These are phyloP conservation scores for Apeltes quadracus DNA, from an alignment of 2,113 vertebrate genomes.

Conservation along the genomic window DNA sequence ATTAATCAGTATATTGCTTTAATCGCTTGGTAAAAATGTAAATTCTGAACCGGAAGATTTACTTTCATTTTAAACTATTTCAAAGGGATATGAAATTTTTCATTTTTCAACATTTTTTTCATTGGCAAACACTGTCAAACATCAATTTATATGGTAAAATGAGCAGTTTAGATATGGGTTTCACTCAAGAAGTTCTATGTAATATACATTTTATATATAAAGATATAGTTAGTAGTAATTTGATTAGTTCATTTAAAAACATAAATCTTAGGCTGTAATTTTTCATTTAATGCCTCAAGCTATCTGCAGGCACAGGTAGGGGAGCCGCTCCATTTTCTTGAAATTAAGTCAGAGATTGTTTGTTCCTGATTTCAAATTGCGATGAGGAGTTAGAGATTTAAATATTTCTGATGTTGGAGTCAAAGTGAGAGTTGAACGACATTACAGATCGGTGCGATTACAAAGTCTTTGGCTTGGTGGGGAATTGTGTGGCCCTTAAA, in stretches of 20 bases:
- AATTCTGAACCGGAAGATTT: not conserved
- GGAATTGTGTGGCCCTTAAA: constrained; percentile 32
- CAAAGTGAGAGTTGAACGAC: constrained; percentile 36
- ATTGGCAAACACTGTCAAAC: not conserved
- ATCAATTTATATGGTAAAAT: constrained; percentile 1
- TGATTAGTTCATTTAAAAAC: constrained; percentile 31
- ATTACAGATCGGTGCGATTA: constrained; percentile 21
- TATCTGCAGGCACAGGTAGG: constrained; percentile 35
- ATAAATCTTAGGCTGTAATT: constrained; percentile 22
- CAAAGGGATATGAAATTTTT: not conserved
- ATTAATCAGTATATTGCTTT: constrained; percentile 20
- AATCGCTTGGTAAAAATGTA: constrained; percentile 4
- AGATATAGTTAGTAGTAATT: constrained; percentile 2
- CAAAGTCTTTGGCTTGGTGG: constrained; percentile 32
- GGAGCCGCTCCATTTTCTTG: constrained; percentile 39
- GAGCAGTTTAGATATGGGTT: not conserved
- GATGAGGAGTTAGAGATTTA: constrained; percentile 32
- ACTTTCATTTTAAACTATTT: not conserved
- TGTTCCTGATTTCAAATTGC: constrained; percentile 38
- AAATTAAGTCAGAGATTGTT: constrained; percentile 41
- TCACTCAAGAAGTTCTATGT: not conserved
- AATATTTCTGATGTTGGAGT: constrained; percentile 42
- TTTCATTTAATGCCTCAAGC: constrained; percentile 37
- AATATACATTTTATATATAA: constrained; percentile 5
- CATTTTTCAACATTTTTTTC: too few species aligned